Evolutionary conservation across 2,797 vertebrate genomes (phyloP).

Genomic region (Rhabdomys pumilio): DNA sequence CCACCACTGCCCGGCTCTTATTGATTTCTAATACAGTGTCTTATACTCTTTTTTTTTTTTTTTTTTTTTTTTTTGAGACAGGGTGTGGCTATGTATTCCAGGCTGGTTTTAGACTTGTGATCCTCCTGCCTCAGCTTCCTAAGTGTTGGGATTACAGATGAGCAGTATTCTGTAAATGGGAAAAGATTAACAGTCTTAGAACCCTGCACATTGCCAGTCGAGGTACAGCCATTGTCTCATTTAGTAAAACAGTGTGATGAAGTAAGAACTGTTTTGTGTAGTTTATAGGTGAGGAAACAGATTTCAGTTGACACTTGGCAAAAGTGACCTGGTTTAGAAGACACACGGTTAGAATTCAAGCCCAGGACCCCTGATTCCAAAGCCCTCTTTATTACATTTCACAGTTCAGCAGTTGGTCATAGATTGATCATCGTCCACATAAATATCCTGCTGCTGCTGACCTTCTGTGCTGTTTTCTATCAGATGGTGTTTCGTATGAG

Average conservation of each 20-base stretch:
- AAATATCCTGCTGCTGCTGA: not conserved
- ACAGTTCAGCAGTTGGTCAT: not conserved
- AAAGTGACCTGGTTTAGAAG: slow-evolving; percentile 35
- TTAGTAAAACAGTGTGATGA: not conserved
- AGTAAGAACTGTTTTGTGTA: slow-evolving; percentile 11
- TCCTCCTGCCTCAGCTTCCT: not conserved
- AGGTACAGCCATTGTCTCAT: not conserved
- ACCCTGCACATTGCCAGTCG: not conserved
- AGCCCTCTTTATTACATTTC: slow-evolving; percentile 9
- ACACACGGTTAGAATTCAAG: slow-evolving; percentile 50
- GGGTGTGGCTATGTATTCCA: not conserved
- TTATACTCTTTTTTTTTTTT: not conserved
- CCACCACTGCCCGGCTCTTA: too few species aligned
- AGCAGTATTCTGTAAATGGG: not conserved
- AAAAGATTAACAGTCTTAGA: not conserved
- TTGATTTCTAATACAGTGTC: not conserved
- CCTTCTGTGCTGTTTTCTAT: slow-evolving; percentile 10
- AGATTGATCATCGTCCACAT: slow-evolving; percentile 7
- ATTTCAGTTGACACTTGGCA: slow-evolving; percentile 34
- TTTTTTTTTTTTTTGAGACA: not conserved
- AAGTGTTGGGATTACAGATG: not conserved
- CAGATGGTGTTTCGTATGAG: slow-evolving; percentile 20
- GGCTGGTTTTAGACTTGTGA: not conserved
- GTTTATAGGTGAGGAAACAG: slow-evolving; percentile 22
- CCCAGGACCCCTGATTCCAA: not conserved